These are phyloP conservation scores for Meganola albula DNA, from an alignment of 2,888 invertebrate genomes.

Conservation along the genomic window DNA sequence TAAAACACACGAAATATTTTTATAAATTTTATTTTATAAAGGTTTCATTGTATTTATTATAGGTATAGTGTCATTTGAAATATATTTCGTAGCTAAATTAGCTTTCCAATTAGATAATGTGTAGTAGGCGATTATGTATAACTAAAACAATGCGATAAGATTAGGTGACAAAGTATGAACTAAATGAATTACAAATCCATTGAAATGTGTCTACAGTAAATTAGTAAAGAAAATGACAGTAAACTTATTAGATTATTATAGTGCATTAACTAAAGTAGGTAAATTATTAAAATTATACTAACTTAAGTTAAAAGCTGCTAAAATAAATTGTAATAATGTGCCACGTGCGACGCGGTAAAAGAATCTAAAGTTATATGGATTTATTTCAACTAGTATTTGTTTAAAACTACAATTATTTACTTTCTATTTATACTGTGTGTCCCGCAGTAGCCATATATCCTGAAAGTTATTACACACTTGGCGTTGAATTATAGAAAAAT, in stretches of 20 bases:
- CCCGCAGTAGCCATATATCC: too few species aligned
- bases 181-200: constrained; percentile 25
- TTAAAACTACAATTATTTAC: constrained; percentile 16
- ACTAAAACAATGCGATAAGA: constrained; percentile 52
- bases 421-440: too few species aligned
- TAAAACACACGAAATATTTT: constrained; percentile 46
- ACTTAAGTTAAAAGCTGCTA: constrained; percentile 69
- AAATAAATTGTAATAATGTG: constrained; percentile 51
- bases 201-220: constrained; percentile 24
- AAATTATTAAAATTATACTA: constrained; percentile 56
- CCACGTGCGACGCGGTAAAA: constrained; percentile 37
- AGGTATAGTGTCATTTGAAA: constrained; percentile 73
- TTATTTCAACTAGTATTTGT: constrained; percentile 44
- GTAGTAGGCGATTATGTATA: constrained; percentile 72
- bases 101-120: constrained; percentile 67
- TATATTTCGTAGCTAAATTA: constrained; percentile 64
- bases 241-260: constrained; percentile 58
- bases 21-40: constrained; percentile 68
- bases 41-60: constrained; percentile 71
- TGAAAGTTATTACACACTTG: too few species aligned
- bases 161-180: constrained; percentile 17
- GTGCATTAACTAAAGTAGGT: constrained; percentile 65
- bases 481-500: too few species aligned
- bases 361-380: constrained; percentile 42
- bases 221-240: constrained; percentile 38